A percentile compares a stretch with the other conserved stretches of the same genome.
Evolutionary conservation across 2,888 invertebrate species (phyloP).

Genomic region (Drosophila putrida): DNA sequence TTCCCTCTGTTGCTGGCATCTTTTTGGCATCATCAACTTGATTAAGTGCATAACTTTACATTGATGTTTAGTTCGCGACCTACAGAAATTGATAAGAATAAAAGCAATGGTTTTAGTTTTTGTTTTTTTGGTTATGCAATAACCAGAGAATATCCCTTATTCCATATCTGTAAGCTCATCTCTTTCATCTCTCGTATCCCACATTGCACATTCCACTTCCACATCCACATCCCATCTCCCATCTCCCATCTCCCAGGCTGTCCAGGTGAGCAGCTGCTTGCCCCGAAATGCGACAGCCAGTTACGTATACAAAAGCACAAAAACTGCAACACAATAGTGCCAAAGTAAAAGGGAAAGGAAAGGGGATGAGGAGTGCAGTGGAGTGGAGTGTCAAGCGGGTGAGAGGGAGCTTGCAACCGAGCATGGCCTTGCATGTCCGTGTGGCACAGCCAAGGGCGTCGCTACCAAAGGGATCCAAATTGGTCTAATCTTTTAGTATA

Average conservation of each 20-base stretch:
- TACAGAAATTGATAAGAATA: not conserved
- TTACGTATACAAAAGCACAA: constrained; percentile 54
- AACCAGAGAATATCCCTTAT: not conserved
- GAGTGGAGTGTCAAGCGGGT: constrained; percentile 12
- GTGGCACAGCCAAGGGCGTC: constrained; percentile 17
- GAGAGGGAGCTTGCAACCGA: constrained; percentile 20
- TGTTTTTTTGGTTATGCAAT: constrained; percentile 38
- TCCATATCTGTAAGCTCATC: too few species aligned
- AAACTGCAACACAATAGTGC: constrained; percentile 43
- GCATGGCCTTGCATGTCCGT: constrained; percentile 54
- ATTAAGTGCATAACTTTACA: constrained; percentile 68
- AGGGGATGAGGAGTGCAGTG: constrained; percentile 1
- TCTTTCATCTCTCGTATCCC: not conserved
- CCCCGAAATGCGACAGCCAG: constrained; percentile 47
- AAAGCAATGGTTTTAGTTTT: not conserved
- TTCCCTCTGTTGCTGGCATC: not conserved
- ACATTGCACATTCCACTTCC: not conserved
- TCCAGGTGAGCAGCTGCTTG: constrained; percentile 52
- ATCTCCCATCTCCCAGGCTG: constrained; percentile 7
- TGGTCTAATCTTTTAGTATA: too few species aligned
- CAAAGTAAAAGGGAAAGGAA: not conserved
- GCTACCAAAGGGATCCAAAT: too few species aligned
- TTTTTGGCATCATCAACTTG: constrained; percentile 60
- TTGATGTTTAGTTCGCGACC: constrained; percentile 32
- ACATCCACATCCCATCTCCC: not conserved